Percentiles rank a stretch among this genome's conserved stretches.
These are phyloP conservation scores for Okamejei kenojei DNA, from an alignment of 2,797 vertebrate species.

Conservation along the genomic window DNA sequence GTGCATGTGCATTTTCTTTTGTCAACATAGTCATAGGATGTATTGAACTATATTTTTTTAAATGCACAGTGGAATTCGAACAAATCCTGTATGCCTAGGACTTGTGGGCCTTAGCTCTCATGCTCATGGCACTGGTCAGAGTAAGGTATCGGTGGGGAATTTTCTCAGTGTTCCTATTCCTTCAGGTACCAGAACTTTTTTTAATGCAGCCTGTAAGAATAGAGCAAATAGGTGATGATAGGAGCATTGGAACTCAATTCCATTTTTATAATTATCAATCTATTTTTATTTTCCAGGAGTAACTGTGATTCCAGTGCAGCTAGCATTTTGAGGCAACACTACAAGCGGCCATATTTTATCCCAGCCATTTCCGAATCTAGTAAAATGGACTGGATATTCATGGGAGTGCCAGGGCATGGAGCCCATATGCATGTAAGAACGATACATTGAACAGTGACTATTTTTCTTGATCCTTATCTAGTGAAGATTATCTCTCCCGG, in stretches of 20 bases:
- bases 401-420: slow-evolving; percentile 38
- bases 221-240: neutral
- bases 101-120: neutral
- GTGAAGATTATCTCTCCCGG: too few relatives aligned
- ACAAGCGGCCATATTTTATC: slow-evolving; percentile 37
- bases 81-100: neutral
- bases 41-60: neutral
- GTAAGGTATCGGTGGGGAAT: neutral
- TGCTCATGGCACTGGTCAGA: neutral
- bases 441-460: neutral
- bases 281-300: slow-evolving; percentile 30
- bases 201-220: neutral
- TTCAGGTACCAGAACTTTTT: neutral
- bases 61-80: neutral
- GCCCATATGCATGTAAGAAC: slow-evolving; percentile 35
- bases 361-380: slow-evolving; percentile 37
- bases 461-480: too few relatives aligned
- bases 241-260: neutral
- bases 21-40: neutral
- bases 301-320: slow-evolving; percentile 32
- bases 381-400: slow-evolving; percentile 39
- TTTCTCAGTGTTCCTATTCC: neutral
- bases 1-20: neutral
- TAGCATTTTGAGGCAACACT: slow-evolving; percentile 33
- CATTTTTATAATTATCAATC: neutral